A percentile compares a stretch with the other conserved stretches of the same genome.
Evolutionary conservation across 92 coral and sea anemone species (phyloP).

Genomic region (Porites evermanni): DNA sequence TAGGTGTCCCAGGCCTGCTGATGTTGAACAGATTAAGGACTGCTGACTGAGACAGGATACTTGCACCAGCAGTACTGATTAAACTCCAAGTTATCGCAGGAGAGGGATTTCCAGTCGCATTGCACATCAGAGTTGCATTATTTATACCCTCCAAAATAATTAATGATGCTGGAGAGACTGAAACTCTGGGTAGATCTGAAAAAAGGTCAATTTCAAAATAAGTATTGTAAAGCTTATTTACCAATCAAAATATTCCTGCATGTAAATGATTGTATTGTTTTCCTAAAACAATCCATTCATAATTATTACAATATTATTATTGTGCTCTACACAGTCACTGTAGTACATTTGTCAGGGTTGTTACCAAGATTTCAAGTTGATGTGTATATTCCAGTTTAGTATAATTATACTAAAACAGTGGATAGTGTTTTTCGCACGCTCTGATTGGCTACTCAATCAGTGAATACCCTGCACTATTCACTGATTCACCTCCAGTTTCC

Average conservation of each 20-base stretch:
- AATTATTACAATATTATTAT: too few species aligned
- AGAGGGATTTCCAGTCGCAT: not conserved
- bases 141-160: conserved; percentile 4
- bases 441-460: too few species aligned
- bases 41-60: not conserved
- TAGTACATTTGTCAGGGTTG: too few species aligned
- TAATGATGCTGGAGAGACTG: not conserved
- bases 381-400: too few species aligned
- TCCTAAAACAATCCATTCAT: too few species aligned
- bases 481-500: too few species aligned
- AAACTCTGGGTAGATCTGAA: not conserved
- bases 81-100: not conserved
- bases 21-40: not conserved
- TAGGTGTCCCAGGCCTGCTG: not conserved
- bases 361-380: too few species aligned
- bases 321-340: too few species aligned
- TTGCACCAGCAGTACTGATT: not conserved
- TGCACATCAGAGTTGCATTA: conserved; percentile 17
- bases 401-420: too few species aligned
- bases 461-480: too few species aligned
- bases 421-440: too few species aligned
- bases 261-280: not conserved
- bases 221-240: not conserved
- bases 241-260: not conserved
- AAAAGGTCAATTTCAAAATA: not conserved